Evolutionary conservation across 1,140 invertebrate species (phyloP), one percentile per base, ranked within the genome.

Genomic region (Metopolophium dirhodum): DNA sequence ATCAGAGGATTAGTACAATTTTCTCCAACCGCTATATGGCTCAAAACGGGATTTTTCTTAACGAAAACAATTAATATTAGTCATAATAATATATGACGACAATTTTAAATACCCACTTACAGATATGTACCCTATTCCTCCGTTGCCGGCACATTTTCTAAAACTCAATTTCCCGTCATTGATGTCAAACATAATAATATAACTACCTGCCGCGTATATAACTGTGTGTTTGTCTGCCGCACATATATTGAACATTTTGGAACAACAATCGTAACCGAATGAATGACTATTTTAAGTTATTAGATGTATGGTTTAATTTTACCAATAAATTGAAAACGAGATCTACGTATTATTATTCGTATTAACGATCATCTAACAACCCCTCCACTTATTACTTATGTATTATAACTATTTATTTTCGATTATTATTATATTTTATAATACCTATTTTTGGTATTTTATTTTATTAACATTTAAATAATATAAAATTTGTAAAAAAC

Each of bases 1-100:
- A 99, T 97, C 49, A 97, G 95, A 0, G 98, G 98, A 61, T 95
- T 94, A 26, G 94, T 82, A 30, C 96, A 96, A 94, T 97, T 96
- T 94, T 97, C 97, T 26, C 96, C 97, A n/a, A 98, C 96, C 26
- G 98, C 98, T 94, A 98, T 96, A 94, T 97, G 97, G 93, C 96
- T 95, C 83, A 41, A 54, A 51, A 51, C 49, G 20, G 88, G 87
- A 93, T 93, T 93, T 90, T 93, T 94, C 92, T 87, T 37, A 37
- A 37, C 2, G 37, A 37, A 37, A 37, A 37, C 37, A 37, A 37
- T 37, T 1, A 37, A 37, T 37, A 37, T 37, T 37, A 37, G 37
- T 37, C 37, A 37, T 37, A 37, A 37, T 37, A 37, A 37, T 37
- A 37, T 37, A 37, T 37, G 1, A 37, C 37, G 37, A 37, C 37